phyloP scores from a whole-genome alignment of 2,888 invertebrate species.

The Polietes domitor region DNA sequence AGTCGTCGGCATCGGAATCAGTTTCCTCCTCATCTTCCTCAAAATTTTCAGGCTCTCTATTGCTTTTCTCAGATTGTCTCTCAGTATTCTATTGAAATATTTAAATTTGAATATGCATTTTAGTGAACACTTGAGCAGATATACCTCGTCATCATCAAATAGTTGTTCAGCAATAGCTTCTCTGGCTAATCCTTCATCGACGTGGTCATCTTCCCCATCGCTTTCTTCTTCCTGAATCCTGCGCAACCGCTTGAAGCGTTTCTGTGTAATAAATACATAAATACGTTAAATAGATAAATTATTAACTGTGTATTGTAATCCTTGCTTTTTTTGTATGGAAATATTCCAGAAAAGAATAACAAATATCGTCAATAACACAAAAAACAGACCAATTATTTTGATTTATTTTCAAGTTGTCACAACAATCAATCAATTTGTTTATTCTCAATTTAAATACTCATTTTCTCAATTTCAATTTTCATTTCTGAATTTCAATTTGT shows the following conservation, averaged over 20 bases:
- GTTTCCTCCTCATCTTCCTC: slow-evolving; percentile 91
- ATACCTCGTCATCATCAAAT: slow-evolving; percentile 90
- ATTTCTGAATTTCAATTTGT: no score
- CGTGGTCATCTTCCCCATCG: slow-evolving; percentile 90
- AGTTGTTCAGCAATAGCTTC: slow-evolving; percentile 95
- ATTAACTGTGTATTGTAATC: no score
- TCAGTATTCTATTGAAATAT: slow-evolving; percentile 86
- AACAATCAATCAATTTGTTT: no score
- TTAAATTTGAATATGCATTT: not conserved
- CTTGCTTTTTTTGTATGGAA: no score
- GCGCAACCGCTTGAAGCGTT: slow-evolving; percentile 92
- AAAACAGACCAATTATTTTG: no score
- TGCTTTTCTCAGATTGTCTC: slow-evolving; percentile 86
- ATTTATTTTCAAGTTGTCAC: no score
- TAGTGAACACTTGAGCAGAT: not conserved
- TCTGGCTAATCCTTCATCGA: slow-evolving; percentile 89
- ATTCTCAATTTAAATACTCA: no score
- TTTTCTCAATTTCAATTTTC: no score
- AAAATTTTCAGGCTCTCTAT: slow-evolving; percentile 82
- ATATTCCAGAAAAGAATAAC: no score
- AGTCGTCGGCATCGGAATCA: slow-evolving; percentile 95
- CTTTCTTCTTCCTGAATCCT: slow-evolving; percentile 95
- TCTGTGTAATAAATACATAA: slow-evolving; percentile 81
- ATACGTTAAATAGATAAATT: not conserved
- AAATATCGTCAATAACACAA: no score